A percentile compares a stretch with the other conserved stretches of the same genome.
Evolutionary conservation across 2,113 vertebrate species (phyloP).

Genomic region (Rhinolophus sinicus): DNA sequence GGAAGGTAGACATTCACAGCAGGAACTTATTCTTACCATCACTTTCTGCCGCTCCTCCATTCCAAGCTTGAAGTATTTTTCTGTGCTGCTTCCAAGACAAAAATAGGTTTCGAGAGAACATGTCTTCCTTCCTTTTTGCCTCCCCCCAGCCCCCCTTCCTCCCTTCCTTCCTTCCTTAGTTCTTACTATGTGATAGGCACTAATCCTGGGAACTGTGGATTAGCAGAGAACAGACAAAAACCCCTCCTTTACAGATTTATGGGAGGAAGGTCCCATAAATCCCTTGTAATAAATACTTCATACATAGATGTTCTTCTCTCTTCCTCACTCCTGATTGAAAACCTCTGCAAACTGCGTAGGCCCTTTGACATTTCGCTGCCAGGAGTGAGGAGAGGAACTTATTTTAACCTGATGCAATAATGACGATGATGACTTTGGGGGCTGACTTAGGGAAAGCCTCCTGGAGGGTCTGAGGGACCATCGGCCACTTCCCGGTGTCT

Average conservation of each 20-base stretch:
- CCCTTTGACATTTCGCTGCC: neutral
- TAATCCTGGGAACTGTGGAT: neutral
- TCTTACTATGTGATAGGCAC: neutral
- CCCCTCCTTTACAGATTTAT: neutral
- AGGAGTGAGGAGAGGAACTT: neutral
- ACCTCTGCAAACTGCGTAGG: neutral
- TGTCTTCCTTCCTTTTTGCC: neutral
- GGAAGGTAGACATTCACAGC: neutral
- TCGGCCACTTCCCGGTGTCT: neutral
- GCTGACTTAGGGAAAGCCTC: neutral
- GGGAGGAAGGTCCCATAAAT: neutral
- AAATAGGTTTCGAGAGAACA: neutral
- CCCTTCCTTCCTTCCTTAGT: neutral
- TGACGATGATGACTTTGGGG: neutral
- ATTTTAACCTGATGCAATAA: neutral
- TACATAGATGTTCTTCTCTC: neutral
- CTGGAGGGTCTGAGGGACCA: neutral
- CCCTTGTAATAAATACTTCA: neutral
- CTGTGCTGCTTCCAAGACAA: neutral
- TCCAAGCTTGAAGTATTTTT: neutral
- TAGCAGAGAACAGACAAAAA: neutral
- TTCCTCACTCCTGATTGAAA: neutral
- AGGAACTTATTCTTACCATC: neutral
- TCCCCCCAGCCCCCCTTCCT: no score
- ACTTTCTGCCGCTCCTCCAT: neutral